phyloP scores from a whole-genome alignment of 1,140 invertebrate genomes.

The Drosophila navojoa region DNA sequence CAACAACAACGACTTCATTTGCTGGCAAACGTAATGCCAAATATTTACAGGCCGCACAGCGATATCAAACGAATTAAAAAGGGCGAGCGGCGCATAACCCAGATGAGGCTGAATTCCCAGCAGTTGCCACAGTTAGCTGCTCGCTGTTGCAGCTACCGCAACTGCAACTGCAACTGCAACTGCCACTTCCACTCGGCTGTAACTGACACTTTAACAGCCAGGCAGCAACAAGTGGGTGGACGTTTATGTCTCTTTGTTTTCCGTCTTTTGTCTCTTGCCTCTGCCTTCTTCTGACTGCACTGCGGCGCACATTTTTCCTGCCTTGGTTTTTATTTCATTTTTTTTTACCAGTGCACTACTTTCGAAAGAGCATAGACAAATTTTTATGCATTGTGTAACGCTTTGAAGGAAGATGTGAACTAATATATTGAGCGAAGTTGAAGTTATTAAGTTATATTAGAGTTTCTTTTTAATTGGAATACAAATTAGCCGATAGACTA shows the following conservation, averaged over 20 bases:
- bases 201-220: slow-evolving; percentile 80
- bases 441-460: too few species aligned
- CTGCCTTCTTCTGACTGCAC: slow-evolving; percentile 5
- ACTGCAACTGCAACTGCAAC: slow-evolving; percentile 1
- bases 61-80: slow-evolving; percentile 38
- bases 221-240: slow-evolving; percentile 73
- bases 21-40: slow-evolving; percentile 60
- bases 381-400: background rate
- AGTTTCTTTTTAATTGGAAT: too few species aligned
- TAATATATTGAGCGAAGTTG: too few species aligned
- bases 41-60: slow-evolving; percentile 57
- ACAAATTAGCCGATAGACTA: too few species aligned
- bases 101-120: slow-evolving; percentile 36
- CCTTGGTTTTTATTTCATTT: slow-evolving; percentile 59
- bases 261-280: slow-evolving; percentile 16
- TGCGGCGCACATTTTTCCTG: slow-evolving; percentile 41
- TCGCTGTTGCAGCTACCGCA: slow-evolving; percentile 4
- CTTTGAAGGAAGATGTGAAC: background rate
- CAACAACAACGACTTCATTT: slow-evolving; percentile 65
- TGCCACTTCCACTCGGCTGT: slow-evolving; percentile 27
- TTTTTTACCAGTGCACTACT: background rate
- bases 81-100: slow-evolving; percentile 21
- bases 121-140: slow-evolving; percentile 30
- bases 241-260: slow-evolving; percentile 81
- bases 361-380: background rate